A percentile compares a stretch with the other conserved stretches of the same genome.
phyloP scores from a whole-genome alignment of 2,888 invertebrate species.

The Andricus quercusramuli region DNA sequence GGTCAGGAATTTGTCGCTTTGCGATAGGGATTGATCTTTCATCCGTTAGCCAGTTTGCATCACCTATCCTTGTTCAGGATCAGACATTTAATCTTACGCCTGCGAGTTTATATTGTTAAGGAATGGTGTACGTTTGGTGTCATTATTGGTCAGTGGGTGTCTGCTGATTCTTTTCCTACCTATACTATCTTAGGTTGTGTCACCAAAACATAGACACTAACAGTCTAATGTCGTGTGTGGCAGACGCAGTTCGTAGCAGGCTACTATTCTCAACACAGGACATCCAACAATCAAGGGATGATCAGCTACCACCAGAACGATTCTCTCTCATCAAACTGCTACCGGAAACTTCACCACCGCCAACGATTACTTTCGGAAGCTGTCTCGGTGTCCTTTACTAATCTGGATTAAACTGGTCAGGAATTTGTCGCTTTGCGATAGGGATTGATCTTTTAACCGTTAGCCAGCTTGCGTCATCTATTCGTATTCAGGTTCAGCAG shows the following conservation, averaged over 20 bases:
- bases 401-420: slow-evolving; percentile 1
- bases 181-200: too few species aligned
- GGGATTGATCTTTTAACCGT: too few species aligned
- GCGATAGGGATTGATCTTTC: background rate
- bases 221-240: too few species aligned
- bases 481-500: too few species aligned
- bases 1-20: slow-evolving; percentile 7
- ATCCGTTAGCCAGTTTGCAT: background rate
- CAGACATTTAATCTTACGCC: too few species aligned
- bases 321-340: slow-evolving; percentile 6
- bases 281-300: slow-evolving; percentile 65
- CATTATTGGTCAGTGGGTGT: too few species aligned
- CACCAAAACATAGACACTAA: too few species aligned
- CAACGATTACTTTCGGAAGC: background rate
- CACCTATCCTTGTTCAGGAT: too few species aligned
- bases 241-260: slow-evolving; percentile 31
- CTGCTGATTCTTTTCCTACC: too few species aligned
- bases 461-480: background rate
- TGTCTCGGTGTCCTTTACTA: background rate
- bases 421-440: background rate
- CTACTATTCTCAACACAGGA: slow-evolving; percentile 50
- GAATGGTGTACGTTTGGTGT: too few species aligned
- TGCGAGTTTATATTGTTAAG: too few species aligned
- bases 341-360: slow-evolving; percentile 1
- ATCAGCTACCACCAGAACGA: background rate